These are phyloP conservation scores for Struthidea cinerea DNA, from an alignment of 2,113 vertebrate species.

Conservation along the genomic window DNA sequence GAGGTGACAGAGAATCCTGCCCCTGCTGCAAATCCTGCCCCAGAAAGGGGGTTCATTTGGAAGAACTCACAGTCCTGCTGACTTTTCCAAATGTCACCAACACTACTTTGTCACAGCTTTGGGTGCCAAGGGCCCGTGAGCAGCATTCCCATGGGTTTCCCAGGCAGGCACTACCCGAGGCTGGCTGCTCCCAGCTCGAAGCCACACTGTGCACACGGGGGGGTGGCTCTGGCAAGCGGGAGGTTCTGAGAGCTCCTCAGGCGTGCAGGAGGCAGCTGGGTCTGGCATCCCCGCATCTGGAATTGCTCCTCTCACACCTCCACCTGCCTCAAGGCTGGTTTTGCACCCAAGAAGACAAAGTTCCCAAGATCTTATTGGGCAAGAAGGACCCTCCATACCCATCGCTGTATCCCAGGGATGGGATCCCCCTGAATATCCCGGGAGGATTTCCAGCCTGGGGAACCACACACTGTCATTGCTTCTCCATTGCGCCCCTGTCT, in stretches of 20 bases:
- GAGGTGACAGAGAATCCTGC: accelerated
- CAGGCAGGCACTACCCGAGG: accelerated
- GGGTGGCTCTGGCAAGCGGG: neutral
- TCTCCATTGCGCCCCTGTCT: neutral
- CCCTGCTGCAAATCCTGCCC: neutral
- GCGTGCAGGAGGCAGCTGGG: accelerated
- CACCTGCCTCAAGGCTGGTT: neutral
- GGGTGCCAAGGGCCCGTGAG: accelerated
- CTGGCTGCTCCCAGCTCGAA: accelerated
- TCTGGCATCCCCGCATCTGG: neutral
- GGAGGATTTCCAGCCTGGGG: neutral
- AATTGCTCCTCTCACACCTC: neutral
- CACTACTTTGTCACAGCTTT: accelerated
- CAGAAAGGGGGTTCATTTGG: neutral
- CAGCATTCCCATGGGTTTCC: accelerated
- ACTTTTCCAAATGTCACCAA: neutral
- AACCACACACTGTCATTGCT: neutral
- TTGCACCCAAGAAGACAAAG: neutral
- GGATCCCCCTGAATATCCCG: accelerated
- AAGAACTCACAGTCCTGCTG: neutral
- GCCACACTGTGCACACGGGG: accelerated
- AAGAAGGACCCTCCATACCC: accelerated
- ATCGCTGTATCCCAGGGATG: accelerated
- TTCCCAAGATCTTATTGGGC: neutral
- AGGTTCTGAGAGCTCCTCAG: accelerated